These are phyloP conservation scores for Tenthredo livida DNA, from an alignment of 2,888 invertebrate genomes.

Conservation along the genomic window DNA sequence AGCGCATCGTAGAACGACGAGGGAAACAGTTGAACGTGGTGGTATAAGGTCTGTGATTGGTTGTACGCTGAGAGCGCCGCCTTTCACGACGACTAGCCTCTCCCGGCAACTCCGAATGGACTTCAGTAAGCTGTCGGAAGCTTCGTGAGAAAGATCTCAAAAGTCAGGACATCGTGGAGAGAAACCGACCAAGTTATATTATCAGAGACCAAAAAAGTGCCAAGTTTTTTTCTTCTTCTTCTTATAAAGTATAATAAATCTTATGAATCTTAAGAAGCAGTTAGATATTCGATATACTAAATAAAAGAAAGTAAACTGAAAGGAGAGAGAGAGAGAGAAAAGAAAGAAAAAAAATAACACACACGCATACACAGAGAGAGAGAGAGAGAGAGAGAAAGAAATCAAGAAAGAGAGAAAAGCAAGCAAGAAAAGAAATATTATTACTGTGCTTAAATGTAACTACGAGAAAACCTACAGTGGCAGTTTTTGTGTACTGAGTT, in stretches of 20 bases:
- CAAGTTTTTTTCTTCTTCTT: conserved; percentile 59
- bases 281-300: conserved; percentile 14
- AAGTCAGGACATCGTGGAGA: background rate
- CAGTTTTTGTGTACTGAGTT: conserved; percentile 56
- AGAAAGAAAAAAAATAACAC: too few relatives aligned
- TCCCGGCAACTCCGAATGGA: conserved; percentile 24
- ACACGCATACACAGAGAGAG: background rate
- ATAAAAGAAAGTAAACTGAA: background rate
- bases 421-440: conserved; percentile 14
- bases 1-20: background rate
- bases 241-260: background rate
- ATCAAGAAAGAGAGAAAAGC: background rate
- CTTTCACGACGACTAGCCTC: conserved; percentile 52
- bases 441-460: conserved; percentile 54
- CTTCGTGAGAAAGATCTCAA: conserved; percentile 67
- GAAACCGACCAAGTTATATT: conserved; percentile 51
- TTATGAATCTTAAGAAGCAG: conserved; percentile 1
- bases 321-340: background rate
- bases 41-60: conserved; percentile 17
- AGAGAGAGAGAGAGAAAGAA: background rate
- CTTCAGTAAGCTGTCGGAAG: conserved; percentile 73
- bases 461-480: conserved; percentile 54
- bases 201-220: conserved; percentile 61
- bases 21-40: conserved; percentile 16
- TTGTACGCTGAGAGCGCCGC: conserved; percentile 35